Base-by-base conservation (phyloP, 2,113 vertebrate species). In the Muscicapa adusta region DNA sequence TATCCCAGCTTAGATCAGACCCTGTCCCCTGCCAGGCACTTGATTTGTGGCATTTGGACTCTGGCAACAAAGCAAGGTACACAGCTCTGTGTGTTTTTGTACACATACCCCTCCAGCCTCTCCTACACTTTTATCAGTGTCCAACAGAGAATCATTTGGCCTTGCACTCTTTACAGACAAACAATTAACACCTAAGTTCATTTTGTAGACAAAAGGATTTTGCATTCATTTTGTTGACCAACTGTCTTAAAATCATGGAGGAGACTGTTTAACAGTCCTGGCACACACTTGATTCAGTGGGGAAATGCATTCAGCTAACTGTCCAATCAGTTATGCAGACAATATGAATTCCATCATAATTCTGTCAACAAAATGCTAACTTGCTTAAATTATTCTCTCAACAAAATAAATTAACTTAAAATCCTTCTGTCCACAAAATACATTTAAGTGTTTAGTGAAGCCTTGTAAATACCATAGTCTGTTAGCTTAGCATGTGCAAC, bases 391-490 rank as follows among this genome's bases (percentile, higher is more conserved):
- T 96, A 96, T 97, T 97, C 91, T 95, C 85, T 93, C 76, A 91
- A 89, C 95, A 97, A 98, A 98, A 96, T 94, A 96, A 97, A 98
- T 97, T 97, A 98, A 97, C 94, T 97, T 97, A 96, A 97, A 98
- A 98, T 96, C 95, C 92, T 88, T 97, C 97, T 97, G 96, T 97
- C 94, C 83, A 97, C 96, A 96, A 93, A 97, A 96, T 8, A 97
- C 87, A 94, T 95, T 91, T 96, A 97, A 97, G 93, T 95, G 95
- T 97, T 98, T 97, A 96, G 91, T 65, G 75, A 97, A 97, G 91
- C 47, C 89, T 89, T 96, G 95, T 97, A 98, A 98, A 97, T 97
- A 97, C 71, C 45, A 45, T 50, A 10, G 31, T 89, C 89, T 97
- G 88, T 95, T 97, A 91, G 89, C 81, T 96, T 96, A 94, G 70